Evolutionary conservation across 2,113 vertebrate species (phyloP).

Genomic region (Bufo bufo): DNA sequence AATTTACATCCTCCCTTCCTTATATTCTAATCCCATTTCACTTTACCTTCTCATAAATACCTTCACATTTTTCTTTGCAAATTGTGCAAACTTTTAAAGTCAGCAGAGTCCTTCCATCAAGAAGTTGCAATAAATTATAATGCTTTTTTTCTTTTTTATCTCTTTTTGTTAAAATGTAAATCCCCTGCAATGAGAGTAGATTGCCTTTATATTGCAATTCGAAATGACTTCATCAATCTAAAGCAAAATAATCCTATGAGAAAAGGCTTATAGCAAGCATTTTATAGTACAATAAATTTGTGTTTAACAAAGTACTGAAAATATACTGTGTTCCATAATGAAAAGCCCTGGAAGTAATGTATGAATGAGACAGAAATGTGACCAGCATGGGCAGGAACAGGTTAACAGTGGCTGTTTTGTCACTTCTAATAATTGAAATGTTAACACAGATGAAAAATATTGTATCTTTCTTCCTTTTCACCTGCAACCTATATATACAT

Average conservation of each 20-base stretch:
- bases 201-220: slow-evolving; percentile 1
- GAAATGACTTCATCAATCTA: slow-evolving; percentile 5
- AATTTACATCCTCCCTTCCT: not conserved
- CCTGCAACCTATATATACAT: slow-evolving; percentile 48
- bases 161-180: not conserved
- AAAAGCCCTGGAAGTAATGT: not conserved
- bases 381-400: not conserved
- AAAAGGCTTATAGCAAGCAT: not conserved
- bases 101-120: not conserved
- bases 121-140: not conserved
- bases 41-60: not conserved
- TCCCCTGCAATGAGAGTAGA: slow-evolving; percentile 1
- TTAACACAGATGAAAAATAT: slow-evolving; percentile 27
- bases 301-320: slow-evolving; percentile 26
- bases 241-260: not conserved
- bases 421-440: slow-evolving; percentile 21
- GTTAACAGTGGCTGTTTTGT: slow-evolving; percentile 1
- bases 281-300: slow-evolving; percentile 14
- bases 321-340: not conserved
- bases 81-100: not conserved
- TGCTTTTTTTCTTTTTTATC: not conserved
- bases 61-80: not conserved
- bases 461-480: slow-evolving; percentile 10
- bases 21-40: not conserved
- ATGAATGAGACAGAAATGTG: not conserved